Base-by-base conservation (phyloP, 2,888 invertebrate species). In the Oscheius sp. region DNA sequence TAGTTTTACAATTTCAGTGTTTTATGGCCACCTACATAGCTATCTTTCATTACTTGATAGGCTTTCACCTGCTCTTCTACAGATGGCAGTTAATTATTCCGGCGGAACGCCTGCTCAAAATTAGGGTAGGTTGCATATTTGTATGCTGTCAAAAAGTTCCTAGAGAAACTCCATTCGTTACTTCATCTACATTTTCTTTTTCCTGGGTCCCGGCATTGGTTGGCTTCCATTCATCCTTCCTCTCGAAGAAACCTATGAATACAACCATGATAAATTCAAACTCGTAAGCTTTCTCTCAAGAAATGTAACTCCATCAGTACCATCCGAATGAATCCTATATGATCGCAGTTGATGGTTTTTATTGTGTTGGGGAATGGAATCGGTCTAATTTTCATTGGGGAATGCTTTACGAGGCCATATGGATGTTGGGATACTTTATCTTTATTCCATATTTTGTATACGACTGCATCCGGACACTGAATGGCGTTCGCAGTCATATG, bases 81-180 rank as follows among this genome's bases (percentile, higher is more conserved):
- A 24, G 59, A 41, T 59, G 41, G 41, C 59, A 59, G 30, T 14
- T 59, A 8, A 26, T 59, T 5, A n/a, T 59, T 1, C 44, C 41
- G 1, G 41, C 14, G 12, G 5, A 4, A 3, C 24, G 22, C 4
- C 3, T 4, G 20, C 24, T 47, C 5, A 47, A 47, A 47, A 24
- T 47, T 47, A 24, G 22, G 2, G 47, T 47, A 12, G 12, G 47
- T 47, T 47, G 3, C 41, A 3, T 24, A 12, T 24, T n/a, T n/a
- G n/a, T n/a, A n/a, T n/a, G n/a, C n/a, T n/a, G n/a, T n/a, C n/a
- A n/a, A n/a, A n/a, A n/a, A n/a, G n/a, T n/a, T n/a, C n/a, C n/a
- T n/a, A n/a, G n/a, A n/a, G n/a, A n/a, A n/a, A n/a, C n/a, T n/a
- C n/a, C n/a, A n/a, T n/a, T n/a, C n/a, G n/a, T n/a, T n/a, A n/a